Evolutionary conservation across 2,797 vertebrate species (phyloP).

Genomic region (Aplochiton taeniatus): DNA sequence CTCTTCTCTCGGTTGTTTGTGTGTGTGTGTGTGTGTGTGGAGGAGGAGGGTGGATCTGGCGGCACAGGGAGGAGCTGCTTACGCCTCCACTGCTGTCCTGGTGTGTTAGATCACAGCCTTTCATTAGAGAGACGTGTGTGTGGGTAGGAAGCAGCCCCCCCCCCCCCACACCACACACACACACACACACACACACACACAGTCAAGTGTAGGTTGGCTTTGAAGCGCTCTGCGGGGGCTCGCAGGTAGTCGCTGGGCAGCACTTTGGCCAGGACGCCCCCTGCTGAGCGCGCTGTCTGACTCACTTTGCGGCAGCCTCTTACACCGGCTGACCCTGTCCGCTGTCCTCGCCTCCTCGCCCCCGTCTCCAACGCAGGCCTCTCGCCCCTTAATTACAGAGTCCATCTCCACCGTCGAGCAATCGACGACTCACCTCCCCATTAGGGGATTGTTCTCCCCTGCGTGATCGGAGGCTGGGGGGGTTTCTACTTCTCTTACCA

Average conservation of each 20-base stretch:
- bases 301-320: constrained; percentile 67
- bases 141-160: constrained; percentile 47
- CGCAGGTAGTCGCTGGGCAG: constrained; percentile 73
- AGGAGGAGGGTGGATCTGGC: constrained; percentile 32
- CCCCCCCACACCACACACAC: constrained; percentile 21
- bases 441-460: too few species aligned
- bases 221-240: constrained; percentile 67
- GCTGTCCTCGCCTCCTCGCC: constrained; percentile 41
- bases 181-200: constrained; percentile 7
- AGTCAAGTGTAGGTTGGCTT: constrained; percentile 40
- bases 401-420: constrained; percentile 14
- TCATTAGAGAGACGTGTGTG: constrained; percentile 55
- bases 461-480: background rate
- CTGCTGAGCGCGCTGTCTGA: constrained; percentile 72
- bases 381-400: background rate
- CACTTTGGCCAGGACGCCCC: constrained; percentile 63
- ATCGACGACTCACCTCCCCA: too few species aligned
- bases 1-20: constrained; percentile 52
- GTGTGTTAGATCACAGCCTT: constrained; percentile 72
- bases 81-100: constrained; percentile 72
- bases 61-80: constrained; percentile 59
- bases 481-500: background rate
- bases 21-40: constrained; percentile 4
- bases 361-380: background rate
- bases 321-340: constrained; percentile 58